phyloP scores from a whole-genome alignment of 2,797 vertebrate genomes.

The Anguilla megastoma region DNA sequence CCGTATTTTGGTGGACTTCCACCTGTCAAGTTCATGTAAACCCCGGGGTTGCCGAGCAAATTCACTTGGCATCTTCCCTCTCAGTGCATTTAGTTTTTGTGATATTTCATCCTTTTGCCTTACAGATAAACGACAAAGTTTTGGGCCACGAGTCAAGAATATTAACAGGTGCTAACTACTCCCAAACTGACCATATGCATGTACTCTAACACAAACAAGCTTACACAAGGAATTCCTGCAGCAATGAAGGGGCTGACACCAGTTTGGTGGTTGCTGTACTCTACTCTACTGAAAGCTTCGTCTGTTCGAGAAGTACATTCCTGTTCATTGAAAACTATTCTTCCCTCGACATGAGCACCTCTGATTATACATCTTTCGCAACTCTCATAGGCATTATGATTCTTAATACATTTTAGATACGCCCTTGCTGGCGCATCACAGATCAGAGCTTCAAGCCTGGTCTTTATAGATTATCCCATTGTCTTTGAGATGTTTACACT shows the following conservation, averaged over 20 bases:
- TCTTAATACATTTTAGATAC: constrained; percentile 41
- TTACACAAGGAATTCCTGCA: constrained; percentile 42
- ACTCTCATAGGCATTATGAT: constrained; percentile 37
- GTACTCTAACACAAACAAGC: constrained; percentile 43
- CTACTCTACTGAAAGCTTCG: constrained; percentile 22
- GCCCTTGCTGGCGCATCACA: constrained; percentile 44
- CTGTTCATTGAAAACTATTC: constrained; percentile 34
- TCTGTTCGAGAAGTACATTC: constrained; percentile 33
- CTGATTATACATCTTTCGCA: constrained; percentile 41
- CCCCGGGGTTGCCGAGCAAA: constrained; percentile 23
- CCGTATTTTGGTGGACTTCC: constrained; percentile 6
- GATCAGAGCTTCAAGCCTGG: constrained; percentile 37
- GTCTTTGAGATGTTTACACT: constrained; percentile 41
- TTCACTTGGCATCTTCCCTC: constrained; percentile 39
- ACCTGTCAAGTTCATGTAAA: constrained; percentile 38
- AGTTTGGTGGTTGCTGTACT: constrained; percentile 37
- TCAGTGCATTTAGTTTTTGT: constrained; percentile 26
- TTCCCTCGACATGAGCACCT: constrained; percentile 33
- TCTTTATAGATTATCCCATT: constrained; percentile 35
- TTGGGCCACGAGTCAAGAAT: constrained; percentile 47
- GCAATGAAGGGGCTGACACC: constrained; percentile 36
- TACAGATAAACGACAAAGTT: constrained; percentile 37
- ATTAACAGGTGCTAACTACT: constrained; percentile 34
- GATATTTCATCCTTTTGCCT: constrained; percentile 45
- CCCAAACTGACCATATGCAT: constrained; percentile 48